These are phyloP conservation scores for Apistogramma diplotaenia DNA, from an alignment of 2,113 vertebrate genomes.

Conservation along the genomic window DNA sequence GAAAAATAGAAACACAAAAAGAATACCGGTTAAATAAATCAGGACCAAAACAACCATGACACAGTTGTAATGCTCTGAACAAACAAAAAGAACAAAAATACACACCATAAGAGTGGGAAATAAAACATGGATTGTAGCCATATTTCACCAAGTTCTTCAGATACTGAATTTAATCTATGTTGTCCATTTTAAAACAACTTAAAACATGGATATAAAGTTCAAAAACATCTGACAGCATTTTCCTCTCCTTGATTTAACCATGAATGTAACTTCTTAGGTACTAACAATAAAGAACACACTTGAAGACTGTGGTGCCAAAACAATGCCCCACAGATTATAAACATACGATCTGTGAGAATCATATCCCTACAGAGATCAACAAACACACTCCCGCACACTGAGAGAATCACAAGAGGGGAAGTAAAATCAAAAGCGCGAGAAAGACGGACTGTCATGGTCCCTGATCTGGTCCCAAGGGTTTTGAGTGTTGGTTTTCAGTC, in stretches of 20 bases:
- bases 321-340: background rate
- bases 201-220: background rate
- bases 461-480: background rate
- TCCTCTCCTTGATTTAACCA: background rate
- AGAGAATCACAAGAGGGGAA: background rate
- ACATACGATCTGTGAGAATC: background rate
- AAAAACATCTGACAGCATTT: background rate
- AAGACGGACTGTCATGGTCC: background rate
- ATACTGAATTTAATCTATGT: background rate
- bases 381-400: background rate
- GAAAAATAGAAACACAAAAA: background rate
- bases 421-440: background rate
- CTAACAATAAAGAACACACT: background rate
- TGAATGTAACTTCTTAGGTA: background rate
- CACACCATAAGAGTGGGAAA: background rate
- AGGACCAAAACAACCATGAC: background rate
- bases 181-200: too few relatives aligned
- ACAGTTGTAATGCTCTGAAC: background rate
- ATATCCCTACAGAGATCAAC: background rate
- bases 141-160: background rate
- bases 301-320: background rate
- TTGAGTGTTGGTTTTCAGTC: background rate
- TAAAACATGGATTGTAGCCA: background rate
- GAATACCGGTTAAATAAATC: background rate
- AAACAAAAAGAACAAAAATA: fast-evolving